phyloP scores from a whole-genome alignment of 2,797 vertebrate genomes.

The Spheniscus humboldti region DNA sequence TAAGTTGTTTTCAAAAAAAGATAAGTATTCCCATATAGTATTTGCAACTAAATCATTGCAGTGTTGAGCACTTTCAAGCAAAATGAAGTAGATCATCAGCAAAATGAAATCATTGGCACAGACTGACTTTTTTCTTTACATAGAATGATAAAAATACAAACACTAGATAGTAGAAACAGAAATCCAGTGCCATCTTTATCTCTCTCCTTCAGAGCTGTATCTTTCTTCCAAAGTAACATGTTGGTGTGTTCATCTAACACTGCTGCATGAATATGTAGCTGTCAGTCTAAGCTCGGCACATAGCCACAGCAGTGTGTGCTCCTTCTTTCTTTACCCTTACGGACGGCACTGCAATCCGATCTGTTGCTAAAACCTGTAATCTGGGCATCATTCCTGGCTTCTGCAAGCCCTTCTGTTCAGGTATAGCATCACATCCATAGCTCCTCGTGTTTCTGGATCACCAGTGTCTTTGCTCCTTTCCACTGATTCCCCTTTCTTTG shows the following conservation, averaged over 20 bases:
- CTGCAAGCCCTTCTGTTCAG: background rate
- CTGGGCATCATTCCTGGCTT: background rate
- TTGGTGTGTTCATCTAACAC: background rate
- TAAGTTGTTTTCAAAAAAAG: background rate
- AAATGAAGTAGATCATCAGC: slow-evolving; percentile 3
- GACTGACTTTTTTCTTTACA: background rate
- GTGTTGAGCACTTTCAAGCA: background rate
- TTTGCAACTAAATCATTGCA: background rate
- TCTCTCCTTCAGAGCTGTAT: background rate
- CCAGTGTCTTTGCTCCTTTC: background rate
- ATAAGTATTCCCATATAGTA: background rate
- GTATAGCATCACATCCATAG: background rate
- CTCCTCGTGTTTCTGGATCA: background rate
- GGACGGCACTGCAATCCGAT: background rate
- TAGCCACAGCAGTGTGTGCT: background rate
- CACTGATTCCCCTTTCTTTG: background rate
- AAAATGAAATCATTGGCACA: slow-evolving; percentile 4
- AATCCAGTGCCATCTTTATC: slow-evolving; percentile 10
- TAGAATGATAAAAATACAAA: slow-evolving; percentile 27
- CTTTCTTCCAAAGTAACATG: background rate
- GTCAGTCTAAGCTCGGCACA: background rate
- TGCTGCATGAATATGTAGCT: background rate
- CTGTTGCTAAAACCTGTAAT: background rate
- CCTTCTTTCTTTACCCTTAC: background rate
- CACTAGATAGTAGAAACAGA: slow-evolving; percentile 2